Base-by-base conservation (phyloP, 2,113 vertebrate species). In the Microcebus jonahi region DNA sequence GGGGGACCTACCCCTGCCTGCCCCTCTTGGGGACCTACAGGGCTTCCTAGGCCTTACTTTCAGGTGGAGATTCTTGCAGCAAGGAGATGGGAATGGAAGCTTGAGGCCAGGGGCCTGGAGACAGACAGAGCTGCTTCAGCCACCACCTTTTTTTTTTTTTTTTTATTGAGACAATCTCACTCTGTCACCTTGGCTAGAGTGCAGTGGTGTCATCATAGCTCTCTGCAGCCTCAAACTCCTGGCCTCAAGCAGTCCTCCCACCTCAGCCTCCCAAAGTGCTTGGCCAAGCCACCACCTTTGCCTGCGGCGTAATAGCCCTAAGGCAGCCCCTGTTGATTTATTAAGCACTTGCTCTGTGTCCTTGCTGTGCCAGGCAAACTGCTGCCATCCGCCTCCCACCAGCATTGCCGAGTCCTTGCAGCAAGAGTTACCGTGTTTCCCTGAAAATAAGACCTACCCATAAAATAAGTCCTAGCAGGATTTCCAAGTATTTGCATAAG, bases 311-410 rank as follows among this genome's bases (percentile, higher is more conserved):
- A 1, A 45, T 2, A 10, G 48, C 23, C 17, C 34, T 13, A 34
- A 73, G 75, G 65, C 63, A 3, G 81, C 61, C 67, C 18, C 0
- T 50, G 5, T 6, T n/a, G 76, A 29, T 55, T 65, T 17, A 1
- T 2, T 6, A 45, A 53, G 29, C 87, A 21, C 42, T 34, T 45
- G 21, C 57, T 81, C 42, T 73, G 61, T 25, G 81, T n/a, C 61
- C 18, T 8, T 70, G 15, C 73, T 15, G 45, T 53, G 83, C 1
- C 1, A 14, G 59, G 34, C 36, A 34, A 2, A 0, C 6, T 3
- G 13, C 4, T 31, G 42, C 23, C 1, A 1, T 48, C 23, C 57
- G 50, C 29, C n/a, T 83, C 17, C 53, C 53, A 25, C 68, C 61
- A 11, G 23, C 8, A 3, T 13, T 27, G 3, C 9, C 27, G 53